Evolutionary conservation across 1,140 invertebrate species (phyloP), one percentile per base, ranked within the genome.

Genomic region (Orussus abietinus): DNA sequence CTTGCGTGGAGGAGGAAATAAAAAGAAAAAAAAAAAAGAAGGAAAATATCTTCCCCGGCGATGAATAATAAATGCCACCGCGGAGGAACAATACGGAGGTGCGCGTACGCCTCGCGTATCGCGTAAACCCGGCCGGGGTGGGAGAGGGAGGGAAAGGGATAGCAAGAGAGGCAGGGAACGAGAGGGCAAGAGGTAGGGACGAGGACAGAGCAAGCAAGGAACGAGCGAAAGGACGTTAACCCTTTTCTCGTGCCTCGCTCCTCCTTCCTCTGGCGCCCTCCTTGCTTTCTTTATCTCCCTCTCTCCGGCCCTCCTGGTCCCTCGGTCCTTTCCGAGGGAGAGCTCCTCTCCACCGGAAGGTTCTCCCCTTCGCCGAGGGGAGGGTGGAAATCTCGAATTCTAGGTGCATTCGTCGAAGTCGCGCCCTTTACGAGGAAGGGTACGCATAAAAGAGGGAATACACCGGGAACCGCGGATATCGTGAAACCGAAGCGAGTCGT

Each of bases 201-300:
- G 25, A 18, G 28, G 32, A 28, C 20, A 21, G 26, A 37, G 15
- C 15, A 14, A 45, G 49, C 44, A 51, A 53, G 56, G 45, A 57
- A 45, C 42, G 50, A 57, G 51, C 55, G 53, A 62, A 60, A 62
- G 57, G 57, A 62, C 59, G 57, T 62, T 62, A 58, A 62, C 59
- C 59, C 49, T 62, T 59, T 59, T 54, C 57, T 53, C 52, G 44
- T 56, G 53, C 53, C 53, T 54, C 44, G 56, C 50, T 44, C 21
- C 49, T 47, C 45, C 41, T 36, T 38, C 22, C 42, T 49, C 22
- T 25, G 6, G 22, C 22, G 22, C n/a, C 22, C n/a, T n/a, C 22
- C 22, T 6, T n/a, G 22, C 22, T n/a, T 25, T n/a, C n/a, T n/a
- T 7, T 7, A 7, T n/a, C n/a, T 25, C 22, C 22, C 22, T 7